Conservation (phyloP, 2,888 invertebrate species). For the Drosophila conformis region DNA sequence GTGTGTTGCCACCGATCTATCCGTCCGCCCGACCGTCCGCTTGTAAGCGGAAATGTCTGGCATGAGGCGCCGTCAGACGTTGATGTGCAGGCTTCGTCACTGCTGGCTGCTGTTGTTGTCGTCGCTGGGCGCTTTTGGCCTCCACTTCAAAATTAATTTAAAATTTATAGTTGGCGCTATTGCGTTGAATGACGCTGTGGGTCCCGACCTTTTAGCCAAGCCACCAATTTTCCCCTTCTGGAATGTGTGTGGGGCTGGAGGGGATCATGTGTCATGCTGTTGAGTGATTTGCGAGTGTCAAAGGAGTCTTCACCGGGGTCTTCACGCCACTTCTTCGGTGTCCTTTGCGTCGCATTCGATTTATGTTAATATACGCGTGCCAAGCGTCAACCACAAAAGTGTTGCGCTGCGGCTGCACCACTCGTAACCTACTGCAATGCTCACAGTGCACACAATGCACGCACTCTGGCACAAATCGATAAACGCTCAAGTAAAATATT, state of each 20-base stretch:
- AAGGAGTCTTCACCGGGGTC: constrained; percentile 52
- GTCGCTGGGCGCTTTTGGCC: constrained; percentile 37
- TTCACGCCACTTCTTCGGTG: constrained; percentile 29
- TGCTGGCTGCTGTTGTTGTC: constrained; percentile 6
- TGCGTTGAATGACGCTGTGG: constrained; percentile 78
- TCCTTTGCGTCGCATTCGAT: constrained; percentile 67
- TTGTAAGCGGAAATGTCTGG: constrained; percentile 44
- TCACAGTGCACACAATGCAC: constrained; percentile 25
- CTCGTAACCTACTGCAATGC: constrained; percentile 35
- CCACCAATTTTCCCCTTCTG: background rate
- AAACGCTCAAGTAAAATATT: background rate
- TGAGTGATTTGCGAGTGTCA: constrained; percentile 79
- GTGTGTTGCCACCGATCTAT: background rate
- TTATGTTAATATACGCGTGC: constrained; percentile 69
- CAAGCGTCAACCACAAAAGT: constrained; percentile 50
- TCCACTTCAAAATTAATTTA: constrained; percentile 79
- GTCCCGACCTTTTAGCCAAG: constrained; percentile 31
- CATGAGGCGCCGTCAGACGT: constrained; percentile 41
- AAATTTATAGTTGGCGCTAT: constrained; percentile 80
- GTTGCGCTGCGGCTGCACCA: constrained; percentile 52
- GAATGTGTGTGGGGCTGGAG: background rate
- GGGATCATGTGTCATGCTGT: constrained; percentile 71
- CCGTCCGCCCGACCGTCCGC: background rate
- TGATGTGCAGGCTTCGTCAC: constrained; percentile 61
- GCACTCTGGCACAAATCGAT: constrained; percentile 3